Base-by-base conservation (phyloP, 2,113 vertebrate species). In the Ageneiosus marmoratus region DNA sequence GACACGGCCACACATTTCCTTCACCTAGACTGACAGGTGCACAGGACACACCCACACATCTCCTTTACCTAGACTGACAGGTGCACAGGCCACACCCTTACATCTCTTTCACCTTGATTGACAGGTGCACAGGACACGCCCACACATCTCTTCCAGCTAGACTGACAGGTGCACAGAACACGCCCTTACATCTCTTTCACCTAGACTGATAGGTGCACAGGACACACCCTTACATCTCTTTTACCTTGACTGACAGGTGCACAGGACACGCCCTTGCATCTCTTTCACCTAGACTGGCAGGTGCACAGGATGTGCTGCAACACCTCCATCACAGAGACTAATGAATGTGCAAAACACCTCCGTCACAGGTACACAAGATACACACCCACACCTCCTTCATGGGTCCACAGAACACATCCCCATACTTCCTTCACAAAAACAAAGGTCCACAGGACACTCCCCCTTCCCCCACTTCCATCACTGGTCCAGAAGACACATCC, bases 71-170 rank as follows among this genome's bases (percentile, higher is more conserved):
- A 20, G 51, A 53, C 51, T 53, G 51, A 55, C 60, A 32, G 27
- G 27, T 63, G 60, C 11, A 62, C 60, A 62, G n/a, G 60, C 32
- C 60, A 63, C 27, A 1, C 60, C 60, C 60, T 3, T 13, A 63
- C 12, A 32, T 12, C 27, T 32, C 12, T 4, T 32, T 62, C 22
- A 24, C 55, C 8, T 4, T 7, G 55, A 56, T 22, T 56, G 11
- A 62, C n/a, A 13, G 11, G 4, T 62, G 27, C n/a, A 62, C 58
- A 29, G 3, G n/a, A 29, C 34, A 67, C 34, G 9, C 34, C 65
- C 9, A 0, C 0, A 11, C 18, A 11, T 0, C 18, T 22, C 7
- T 1, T 63, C 18, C 2, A 18, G 22, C n/a, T n/a, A n/a, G n/a
- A n/a, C n/a, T n/a, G n/a, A 27, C 29, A 67, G 18, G 63, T 69